Evolutionary conservation across 1,140 invertebrate genomes (phyloP), one percentile per base, ranked within the genome.

Genomic region (Tenebrio molitor): DNA sequence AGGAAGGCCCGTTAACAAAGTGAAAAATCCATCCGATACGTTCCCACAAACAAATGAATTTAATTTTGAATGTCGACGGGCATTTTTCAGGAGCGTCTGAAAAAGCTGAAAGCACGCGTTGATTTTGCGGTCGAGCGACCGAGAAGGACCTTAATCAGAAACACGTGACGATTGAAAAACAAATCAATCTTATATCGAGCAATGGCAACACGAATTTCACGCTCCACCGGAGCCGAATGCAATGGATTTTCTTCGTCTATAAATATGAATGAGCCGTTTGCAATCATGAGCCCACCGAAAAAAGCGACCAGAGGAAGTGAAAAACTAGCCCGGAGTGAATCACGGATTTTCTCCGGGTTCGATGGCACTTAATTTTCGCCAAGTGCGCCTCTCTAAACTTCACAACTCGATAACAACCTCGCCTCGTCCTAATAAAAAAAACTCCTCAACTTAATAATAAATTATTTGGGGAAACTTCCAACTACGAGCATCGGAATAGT

Each of bases 11-110:
- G 50, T 58, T 58, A 58, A 58, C 50, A 58, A 29, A 58, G 50
- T 58, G 50, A 58, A 33, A 58, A 58, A 58, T 58, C 50, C 50
- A 25, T 33, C 50, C 21, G 12, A 58, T 58, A 25, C 21, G 50
- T 58, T 58, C 12, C 29, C 50, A 58, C 50, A 58, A 58, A 58
- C 50, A 53, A 58, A 58, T 58, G 50, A 58, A 58, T 58, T 58
- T 58, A 58, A 58, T 58, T 58, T 58, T 25, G 29, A 58, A 29
- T 58, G 50, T 58, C 50, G 50, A 3, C 21, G 23, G 21, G 5
- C 15, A 58, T 58, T 58, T 58, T 58, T 58, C 50, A 68, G 6
- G 12, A 25, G 17, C 50, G 29, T 73, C 71, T 81, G 77, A 78
- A 76, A 70, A 65, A 67, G n/a, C 19, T 23, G 6, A 34, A 50